A percentile compares a stretch with the other conserved stretches of the same genome.
These are phyloP conservation scores for Ceyx erithaca DNA, from an alignment of 2,797 vertebrate genomes.

Conservation along the genomic window DNA sequence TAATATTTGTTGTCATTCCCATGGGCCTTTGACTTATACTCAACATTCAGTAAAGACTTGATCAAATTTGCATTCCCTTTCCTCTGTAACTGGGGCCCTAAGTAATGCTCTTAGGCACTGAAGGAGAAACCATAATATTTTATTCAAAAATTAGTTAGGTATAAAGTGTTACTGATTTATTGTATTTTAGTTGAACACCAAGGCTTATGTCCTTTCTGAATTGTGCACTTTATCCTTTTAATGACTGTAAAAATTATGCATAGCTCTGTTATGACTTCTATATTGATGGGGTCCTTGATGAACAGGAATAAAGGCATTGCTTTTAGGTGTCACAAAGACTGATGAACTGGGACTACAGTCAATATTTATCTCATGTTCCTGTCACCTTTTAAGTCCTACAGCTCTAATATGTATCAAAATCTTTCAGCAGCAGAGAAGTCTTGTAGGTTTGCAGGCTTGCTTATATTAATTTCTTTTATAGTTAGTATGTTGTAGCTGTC, in stretches of 20 bases:
- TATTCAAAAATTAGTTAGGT: not conserved
- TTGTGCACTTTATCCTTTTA: not conserved
- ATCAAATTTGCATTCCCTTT: not conserved
- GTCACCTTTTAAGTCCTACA: not conserved
- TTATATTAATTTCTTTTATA: not conserved
- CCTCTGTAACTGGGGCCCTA: not conserved
- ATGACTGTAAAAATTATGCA: not conserved
- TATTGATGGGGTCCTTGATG: not conserved
- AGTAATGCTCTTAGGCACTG: not conserved
- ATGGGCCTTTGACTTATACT: not conserved
- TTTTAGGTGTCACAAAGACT: not conserved
- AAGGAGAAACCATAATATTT: not conserved
- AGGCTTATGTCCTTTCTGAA: not conserved
- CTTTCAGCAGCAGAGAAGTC: not conserved
- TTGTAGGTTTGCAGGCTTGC: not conserved
- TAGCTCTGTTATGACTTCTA: not conserved
- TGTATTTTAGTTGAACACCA: not conserved
- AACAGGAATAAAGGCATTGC: not conserved
- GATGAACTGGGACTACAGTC: not conserved
- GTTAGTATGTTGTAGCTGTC: not conserved
- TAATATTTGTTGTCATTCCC: not conserved
- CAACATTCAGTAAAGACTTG: not conserved
- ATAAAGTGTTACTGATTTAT: not conserved
- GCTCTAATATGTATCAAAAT: not conserved
- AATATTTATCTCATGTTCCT: not conserved